phyloP scores from a whole-genome alignment of 1,140 invertebrate genomes.

The Procambarus virginalis region DNA sequence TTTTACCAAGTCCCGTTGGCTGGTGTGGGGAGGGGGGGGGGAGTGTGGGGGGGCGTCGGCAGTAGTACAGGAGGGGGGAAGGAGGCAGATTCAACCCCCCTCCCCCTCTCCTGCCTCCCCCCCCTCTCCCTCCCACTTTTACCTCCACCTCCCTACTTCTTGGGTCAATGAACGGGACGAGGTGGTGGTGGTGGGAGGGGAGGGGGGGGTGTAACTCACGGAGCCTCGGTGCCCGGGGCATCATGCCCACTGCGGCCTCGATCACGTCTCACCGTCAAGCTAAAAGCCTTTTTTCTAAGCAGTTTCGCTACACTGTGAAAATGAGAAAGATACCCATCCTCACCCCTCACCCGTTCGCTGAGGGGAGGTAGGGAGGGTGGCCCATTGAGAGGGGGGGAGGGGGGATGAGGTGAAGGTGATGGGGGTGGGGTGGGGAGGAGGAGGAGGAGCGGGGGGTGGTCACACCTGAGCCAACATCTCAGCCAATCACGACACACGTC shows the following conservation, averaged over 20 bases:
- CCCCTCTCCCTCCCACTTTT: conserved; percentile 4
- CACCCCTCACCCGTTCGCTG: not conserved
- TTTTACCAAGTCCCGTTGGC: conserved; percentile 64
- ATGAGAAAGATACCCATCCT: not conserved
- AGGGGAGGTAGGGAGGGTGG: conserved; percentile 1
- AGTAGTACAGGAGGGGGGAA: not conserved
- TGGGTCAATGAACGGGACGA: conserved; percentile 33
- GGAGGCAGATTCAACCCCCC: conserved; percentile 38
- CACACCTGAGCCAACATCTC: conserved; percentile 24
- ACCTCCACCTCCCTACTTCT: conserved; percentile 19
- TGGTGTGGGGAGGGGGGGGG: conserved; percentile 6
- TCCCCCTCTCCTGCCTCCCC: not conserved
- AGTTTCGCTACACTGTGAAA: not conserved
- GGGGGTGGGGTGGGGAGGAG: not conserved
- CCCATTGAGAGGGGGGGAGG: conserved; percentile 2
- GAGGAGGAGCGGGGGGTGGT: conserved; percentile 1
- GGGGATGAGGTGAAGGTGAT: conserved; percentile 6
- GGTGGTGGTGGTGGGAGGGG: not conserved
- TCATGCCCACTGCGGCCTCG: not conserved
- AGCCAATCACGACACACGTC: not conserved
- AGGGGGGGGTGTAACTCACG: not conserved
- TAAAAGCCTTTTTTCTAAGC: not conserved
- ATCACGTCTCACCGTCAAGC: not conserved
- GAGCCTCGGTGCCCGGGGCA: conserved; percentile 6
- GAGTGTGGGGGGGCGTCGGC: not conserved